Percentiles rank a stretch among this genome's conserved stretches.
Conservation (phyloP, 2,113 vertebrate genomes). For the Empidonax traillii region DNA sequence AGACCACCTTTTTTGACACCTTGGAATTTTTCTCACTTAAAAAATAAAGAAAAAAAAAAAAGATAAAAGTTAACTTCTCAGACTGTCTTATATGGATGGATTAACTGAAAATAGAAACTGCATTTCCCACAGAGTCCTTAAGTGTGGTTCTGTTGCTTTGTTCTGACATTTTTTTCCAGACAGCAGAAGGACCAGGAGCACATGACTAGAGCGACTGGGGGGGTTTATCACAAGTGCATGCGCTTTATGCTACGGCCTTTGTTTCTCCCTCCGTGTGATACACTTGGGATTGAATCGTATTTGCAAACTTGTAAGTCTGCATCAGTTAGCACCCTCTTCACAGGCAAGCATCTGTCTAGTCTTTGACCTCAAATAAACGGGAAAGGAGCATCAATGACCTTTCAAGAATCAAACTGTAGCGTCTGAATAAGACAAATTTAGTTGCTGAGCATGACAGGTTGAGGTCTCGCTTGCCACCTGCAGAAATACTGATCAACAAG, state of each 20-base stretch:
- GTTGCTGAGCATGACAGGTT: not conserved
- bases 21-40: not conserved
- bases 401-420: not conserved
- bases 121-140: constrained; percentile 10
- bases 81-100: not conserved
- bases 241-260: constrained; percentile 59
- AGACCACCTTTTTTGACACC: not conserved
- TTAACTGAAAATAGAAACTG: not conserved
- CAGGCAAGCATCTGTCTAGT: constrained; percentile 26
- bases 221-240: constrained; percentile 52
- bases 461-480: not conserved
- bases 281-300: constrained; percentile 42
- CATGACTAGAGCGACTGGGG: constrained; percentile 46
- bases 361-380: constrained; percentile 41
- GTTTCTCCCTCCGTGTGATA: constrained; percentile 22
- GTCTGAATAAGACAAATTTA: not conserved
- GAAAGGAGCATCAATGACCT: constrained; percentile 28
- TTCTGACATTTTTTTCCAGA: constrained; percentile 59
- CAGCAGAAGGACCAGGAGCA: constrained; percentile 60
- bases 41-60: not conserved
- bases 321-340: constrained; percentile 41
- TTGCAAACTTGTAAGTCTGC: constrained; percentile 60
- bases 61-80: not conserved
- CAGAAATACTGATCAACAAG: constrained; percentile 12
- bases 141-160: constrained; percentile 35